Evolutionary conservation across 1,140 invertebrate genomes (phyloP).

Genomic region (Chironomus striatipennis): DNA sequence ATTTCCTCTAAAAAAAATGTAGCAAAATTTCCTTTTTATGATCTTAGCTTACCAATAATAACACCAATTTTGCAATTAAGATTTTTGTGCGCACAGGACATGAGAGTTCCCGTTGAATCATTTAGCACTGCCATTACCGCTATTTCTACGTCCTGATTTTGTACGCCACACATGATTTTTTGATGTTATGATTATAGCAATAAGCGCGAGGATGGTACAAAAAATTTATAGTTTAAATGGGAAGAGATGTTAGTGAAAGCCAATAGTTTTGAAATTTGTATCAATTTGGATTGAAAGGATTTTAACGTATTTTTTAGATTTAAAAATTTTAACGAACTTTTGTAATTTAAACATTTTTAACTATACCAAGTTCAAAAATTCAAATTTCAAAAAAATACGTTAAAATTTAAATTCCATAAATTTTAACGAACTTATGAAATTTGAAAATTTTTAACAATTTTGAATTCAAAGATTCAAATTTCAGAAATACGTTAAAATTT

Average conservation of each 20-base stretch:
- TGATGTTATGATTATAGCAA: background rate
- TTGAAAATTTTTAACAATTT: no score
- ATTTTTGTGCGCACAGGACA: slow-evolving; percentile 92
- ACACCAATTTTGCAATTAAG: slow-evolving; percentile 76
- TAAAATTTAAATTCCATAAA: no score
- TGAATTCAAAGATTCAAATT: no score
- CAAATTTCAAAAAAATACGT: no score
- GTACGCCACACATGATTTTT: background rate
- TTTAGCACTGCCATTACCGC: slow-evolving; percentile 89
- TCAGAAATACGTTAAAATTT: no score
- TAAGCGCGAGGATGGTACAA: background rate
- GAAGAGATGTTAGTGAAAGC: background rate
- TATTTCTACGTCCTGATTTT: slow-evolving; percentile 70
- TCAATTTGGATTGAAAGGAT: no score
- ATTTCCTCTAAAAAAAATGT: background rate
- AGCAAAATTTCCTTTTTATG: background rate
- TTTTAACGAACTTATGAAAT: no score
- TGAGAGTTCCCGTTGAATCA: slow-evolving; percentile 90
- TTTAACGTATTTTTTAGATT: no score
- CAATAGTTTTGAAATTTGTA: background rate
- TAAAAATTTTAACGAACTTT: no score
- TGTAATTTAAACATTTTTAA: no score
- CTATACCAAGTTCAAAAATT: no score
- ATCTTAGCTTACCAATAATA: slow-evolving; percentile 61
- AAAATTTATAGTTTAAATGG: background rate